These are phyloP conservation scores for Penaeus vannamei DNA, from an alignment of 1,140 invertebrate species.

Conservation along the genomic window DNA sequence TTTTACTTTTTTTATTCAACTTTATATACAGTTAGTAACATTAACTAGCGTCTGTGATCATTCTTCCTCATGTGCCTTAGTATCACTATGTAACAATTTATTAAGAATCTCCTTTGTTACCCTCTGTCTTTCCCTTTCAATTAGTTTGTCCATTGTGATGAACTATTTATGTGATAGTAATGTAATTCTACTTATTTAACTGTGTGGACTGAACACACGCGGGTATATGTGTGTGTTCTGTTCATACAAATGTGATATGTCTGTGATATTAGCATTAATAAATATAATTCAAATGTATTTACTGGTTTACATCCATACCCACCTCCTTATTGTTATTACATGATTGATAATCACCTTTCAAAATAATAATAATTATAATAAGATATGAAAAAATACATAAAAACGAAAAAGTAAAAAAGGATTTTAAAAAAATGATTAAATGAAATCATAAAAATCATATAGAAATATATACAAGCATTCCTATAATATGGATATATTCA, in stretches of 20 bases:
- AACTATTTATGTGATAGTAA: slow-evolving; percentile 49
- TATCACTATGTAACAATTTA: slow-evolving; percentile 22
- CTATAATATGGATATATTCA: no score
- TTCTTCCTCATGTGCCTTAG: slow-evolving; percentile 59
- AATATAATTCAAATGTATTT: slow-evolving; percentile 3
- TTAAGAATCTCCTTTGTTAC: slow-evolving; percentile 14
- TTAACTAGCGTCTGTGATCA: slow-evolving; percentile 45
- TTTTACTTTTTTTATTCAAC: background rate
- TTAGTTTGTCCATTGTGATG: slow-evolving; percentile 21
- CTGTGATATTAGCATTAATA: slow-evolving; percentile 51
- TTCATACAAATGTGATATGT: slow-evolving; percentile 14
- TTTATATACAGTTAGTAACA: slow-evolving; percentile 1
- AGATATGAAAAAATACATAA: no score
- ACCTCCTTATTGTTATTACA: background rate
- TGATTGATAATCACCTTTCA: background rate
- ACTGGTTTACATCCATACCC: background rate
- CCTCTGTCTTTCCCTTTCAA: slow-evolving; percentile 44
- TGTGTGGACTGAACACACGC: background rate
- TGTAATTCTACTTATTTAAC: background rate
- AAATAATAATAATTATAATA: no score
- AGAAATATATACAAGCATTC: no score
- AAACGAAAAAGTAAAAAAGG: no score
- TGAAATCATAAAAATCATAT: no score
- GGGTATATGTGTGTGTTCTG: background rate
- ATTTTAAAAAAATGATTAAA: no score